phyloP scores from a whole-genome alignment of 2,888 invertebrate species.

The Polietes domitor region DNA sequence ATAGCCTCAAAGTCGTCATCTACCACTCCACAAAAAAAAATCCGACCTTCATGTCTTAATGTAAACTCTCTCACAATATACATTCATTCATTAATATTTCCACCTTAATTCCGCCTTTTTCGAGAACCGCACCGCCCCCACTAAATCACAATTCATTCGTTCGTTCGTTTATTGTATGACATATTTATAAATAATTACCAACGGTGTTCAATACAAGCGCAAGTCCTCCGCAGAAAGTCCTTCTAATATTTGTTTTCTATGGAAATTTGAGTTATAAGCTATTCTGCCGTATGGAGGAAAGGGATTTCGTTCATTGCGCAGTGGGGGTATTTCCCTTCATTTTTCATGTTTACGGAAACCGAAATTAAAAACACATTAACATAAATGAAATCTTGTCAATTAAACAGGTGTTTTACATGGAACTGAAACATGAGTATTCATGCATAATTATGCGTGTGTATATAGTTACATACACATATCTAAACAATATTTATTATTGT shows the following conservation, averaged over 20 bases:
- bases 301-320: neutral
- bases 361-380: constrained; percentile 40
- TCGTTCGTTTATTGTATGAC: neutral
- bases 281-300: neutral
- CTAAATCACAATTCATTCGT: constrained; percentile 14
- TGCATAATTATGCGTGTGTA: neutral
- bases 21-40: too few species aligned
- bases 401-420: constrained; percentile 37
- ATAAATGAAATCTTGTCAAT: constrained; percentile 35
- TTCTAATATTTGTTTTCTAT: constrained; percentile 13
- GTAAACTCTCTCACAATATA: neutral
- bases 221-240: neutral
- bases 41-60: too few species aligned
- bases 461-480: neutral
- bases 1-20: neutral
- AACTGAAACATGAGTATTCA: constrained; percentile 6
- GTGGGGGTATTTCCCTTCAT: neutral
- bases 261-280: neutral
- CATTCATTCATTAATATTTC: constrained; percentile 1
- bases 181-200: constrained; percentile 29
- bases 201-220: neutral
- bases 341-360: constrained; percentile 16
- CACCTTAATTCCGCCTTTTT: neutral
- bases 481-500: neutral
- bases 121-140: neutral